Conservation (phyloP, 2,797 vertebrate genomes). For the Rhynchotus rufescens region DNA sequence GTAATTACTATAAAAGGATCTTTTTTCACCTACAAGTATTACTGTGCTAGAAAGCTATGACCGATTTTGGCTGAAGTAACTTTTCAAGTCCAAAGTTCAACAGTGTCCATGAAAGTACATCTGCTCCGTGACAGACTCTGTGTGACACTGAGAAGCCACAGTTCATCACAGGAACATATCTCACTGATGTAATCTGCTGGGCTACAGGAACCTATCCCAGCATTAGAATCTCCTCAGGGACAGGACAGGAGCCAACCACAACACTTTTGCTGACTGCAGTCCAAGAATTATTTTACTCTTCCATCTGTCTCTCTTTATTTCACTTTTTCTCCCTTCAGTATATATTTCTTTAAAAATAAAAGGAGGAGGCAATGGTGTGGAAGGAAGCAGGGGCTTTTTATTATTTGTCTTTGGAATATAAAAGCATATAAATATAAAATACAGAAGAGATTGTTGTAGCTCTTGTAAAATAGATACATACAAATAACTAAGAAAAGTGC, state of each 20-base stretch:
- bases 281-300: slow-evolving; percentile 63
- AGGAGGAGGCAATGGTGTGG: neutral
- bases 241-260: slow-evolving; percentile 49
- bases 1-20: neutral
- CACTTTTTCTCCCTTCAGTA: neutral
- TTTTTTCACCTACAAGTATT: neutral
- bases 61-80: neutral
- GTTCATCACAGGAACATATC: slow-evolving; percentile 16
- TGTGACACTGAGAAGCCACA: neutral
- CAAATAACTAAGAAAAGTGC: neutral
- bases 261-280: slow-evolving; percentile 29
- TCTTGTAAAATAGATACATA: neutral
- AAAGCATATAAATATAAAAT: neutral
- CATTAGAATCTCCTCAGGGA: slow-evolving; percentile 12
- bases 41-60: neutral
- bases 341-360: neutral
- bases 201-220: slow-evolving; percentile 20
- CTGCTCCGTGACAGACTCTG: neutral
- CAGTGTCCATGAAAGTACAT: neutral
- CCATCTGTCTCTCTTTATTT: slow-evolving; percentile 57
- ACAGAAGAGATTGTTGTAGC: neutral
- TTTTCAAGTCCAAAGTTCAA: neutral
- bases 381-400: neutral
- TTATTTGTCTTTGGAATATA: neutral
- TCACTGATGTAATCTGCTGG: slow-evolving; percentile 24